Base-by-base conservation (phyloP, 2,797 vertebrate species). In the Eutrigla gurnardus region DNA sequence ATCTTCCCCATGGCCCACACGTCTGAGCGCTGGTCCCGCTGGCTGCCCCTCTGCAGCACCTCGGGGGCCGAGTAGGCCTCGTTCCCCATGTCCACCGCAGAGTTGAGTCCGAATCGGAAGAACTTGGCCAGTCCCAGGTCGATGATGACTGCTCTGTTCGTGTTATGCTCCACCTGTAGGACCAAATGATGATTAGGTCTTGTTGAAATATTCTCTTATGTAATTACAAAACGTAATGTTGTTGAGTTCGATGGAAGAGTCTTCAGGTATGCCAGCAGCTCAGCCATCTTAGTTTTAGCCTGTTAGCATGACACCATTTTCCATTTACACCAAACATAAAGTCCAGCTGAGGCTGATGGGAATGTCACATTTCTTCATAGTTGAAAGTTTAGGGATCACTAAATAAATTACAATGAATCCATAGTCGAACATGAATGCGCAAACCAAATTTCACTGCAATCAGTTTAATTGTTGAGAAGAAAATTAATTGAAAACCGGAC, bases 1-100 rank as follows among this genome's bases (percentile, higher is more conserved):
- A 95, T 89, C 80, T 95, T 95, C 2, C 94, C 94, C 93, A 95
- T 94, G 69, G 94, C 94, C 94, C 94, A 95, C 15, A 94, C 93
- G 1, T 95, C 94, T 0, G 94, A 94, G 40, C 90, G 84, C 73
- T 93, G 92, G 85, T 92, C 66, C 36, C 94, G 84, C 40, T 93
- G 77, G 35, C 37, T 77, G 18, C 0, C 0, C 46, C 53, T 78
- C 54, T 71, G 55, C 33, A 93, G 81, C 53, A 95, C 89, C 83
- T 95, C 94, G 0, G 94, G 94, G 7, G 94, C 81, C 0, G 94
- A 92, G 75, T 95, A 95, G 15, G 94, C 94, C 70, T 92, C 87
- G 2, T 95, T 95, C 1, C 94, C 94, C 90, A 91, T 79, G 86
- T 95, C 90, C 0, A 64, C 0, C 0, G 94, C 94, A 13, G 94